phyloP scores from a whole-genome alignment of 2,888 invertebrate genomes.

The Troilus luridus region DNA sequence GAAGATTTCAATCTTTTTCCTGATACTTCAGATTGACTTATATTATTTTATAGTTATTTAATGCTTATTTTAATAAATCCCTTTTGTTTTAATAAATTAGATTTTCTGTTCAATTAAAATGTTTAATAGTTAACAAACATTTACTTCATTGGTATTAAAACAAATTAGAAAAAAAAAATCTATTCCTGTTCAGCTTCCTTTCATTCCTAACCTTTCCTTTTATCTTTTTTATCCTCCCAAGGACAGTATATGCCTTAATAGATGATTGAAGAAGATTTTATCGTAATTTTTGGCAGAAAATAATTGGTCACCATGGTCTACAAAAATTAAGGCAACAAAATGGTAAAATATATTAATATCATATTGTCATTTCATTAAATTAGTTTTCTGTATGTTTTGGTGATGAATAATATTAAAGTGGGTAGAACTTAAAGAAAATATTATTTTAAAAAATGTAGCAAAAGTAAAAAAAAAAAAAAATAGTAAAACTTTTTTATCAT shows the following conservation, averaged over 20 bases:
- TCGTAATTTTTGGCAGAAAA: neutral
- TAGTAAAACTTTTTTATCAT: too few species aligned
- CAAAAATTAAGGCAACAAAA: conserved; percentile 6
- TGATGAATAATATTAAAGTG: too few species aligned
- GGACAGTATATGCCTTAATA: conserved; percentile 11
- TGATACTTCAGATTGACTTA: neutral
- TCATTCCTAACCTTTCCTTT: neutral
- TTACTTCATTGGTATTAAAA: neutral
- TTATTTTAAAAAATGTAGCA: too few species aligned
- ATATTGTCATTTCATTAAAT: neutral
- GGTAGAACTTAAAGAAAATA: too few species aligned
- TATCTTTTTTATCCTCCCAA: neutral
- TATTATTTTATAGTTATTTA: neutral
- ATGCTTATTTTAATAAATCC: neutral
- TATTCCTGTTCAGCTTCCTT: neutral
- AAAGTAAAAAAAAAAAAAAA: too few species aligned
- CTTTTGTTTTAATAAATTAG: neutral
- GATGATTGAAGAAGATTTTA: conserved; percentile 7
- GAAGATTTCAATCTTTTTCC: neutral
- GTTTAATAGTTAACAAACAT: neutral
- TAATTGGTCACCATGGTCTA: neutral
- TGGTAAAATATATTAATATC: neutral
- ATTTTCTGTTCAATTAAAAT: neutral
- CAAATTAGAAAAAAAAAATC: neutral
- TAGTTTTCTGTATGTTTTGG: too few species aligned